Percentiles rank a stretch among this genome's conserved stretches.
phyloP scores from a whole-genome alignment of 2,888 invertebrate genomes.

The Leptinotarsa rubiginosa region DNA sequence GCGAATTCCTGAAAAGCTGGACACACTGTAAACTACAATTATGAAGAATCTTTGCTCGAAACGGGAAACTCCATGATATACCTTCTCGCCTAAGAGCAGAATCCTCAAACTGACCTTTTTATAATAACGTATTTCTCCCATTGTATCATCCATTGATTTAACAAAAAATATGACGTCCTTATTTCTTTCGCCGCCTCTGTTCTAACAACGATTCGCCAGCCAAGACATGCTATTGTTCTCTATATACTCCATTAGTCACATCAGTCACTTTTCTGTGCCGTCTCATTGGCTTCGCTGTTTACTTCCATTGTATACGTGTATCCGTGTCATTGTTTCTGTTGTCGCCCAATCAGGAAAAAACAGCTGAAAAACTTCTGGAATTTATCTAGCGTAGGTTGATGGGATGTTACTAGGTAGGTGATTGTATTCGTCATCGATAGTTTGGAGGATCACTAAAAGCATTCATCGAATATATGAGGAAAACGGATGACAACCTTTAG shows the following conservation, averaged over 20 bases:
- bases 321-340: constrained; percentile 1
- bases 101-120: too few relatives aligned
- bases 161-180: background rate
- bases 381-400: background rate
- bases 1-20: too few relatives aligned
- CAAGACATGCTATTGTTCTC: background rate
- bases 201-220: background rate
- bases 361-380: background rate
- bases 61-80: too few relatives aligned
- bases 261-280: background rate
- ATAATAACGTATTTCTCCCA: background rate
- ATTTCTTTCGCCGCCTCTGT: constrained; percentile 5
- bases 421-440: background rate
- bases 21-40: too few relatives aligned
- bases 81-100: too few relatives aligned
- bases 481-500: too few relatives aligned
- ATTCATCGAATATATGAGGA: background rate
- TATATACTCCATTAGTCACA: constrained; percentile 6
- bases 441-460: background rate
- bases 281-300: constrained; percentile 3
- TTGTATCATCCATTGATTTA: background rate
- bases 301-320: constrained; percentile 3
- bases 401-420: background rate
- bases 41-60: too few relatives aligned
- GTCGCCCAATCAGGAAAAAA: background rate